Evolutionary conservation across 2,797 vertebrate genomes (phyloP).

Genomic region (Scolopax rusticola): DNA sequence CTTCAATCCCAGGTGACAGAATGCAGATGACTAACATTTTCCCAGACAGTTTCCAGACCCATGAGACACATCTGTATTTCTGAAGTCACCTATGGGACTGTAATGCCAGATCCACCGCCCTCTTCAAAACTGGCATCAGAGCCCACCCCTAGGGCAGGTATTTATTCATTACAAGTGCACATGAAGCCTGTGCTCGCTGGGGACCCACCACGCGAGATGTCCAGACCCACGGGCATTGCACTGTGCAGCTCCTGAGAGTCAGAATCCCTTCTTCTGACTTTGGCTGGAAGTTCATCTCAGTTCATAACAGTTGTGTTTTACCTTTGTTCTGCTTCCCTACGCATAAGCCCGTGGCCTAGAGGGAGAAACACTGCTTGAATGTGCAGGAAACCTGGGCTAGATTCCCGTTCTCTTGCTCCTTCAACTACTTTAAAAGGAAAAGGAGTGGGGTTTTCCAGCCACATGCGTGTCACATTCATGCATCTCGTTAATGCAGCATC

Average conservation of each 20-base stretch:
- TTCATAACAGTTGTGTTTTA: conserved; percentile 31
- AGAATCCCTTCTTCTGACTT: neutral
- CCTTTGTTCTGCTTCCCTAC: conserved; percentile 54
- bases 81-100: neutral
- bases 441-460: conserved; percentile 51
- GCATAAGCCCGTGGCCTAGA: conserved; percentile 7
- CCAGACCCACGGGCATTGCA: neutral
- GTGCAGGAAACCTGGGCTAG: conserved; percentile 25
- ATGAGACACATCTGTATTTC: neutral
- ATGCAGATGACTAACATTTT: rapidly evolving
- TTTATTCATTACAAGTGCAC: neutral
- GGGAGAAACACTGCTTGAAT: conserved; percentile 47
- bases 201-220: rapidly evolving
- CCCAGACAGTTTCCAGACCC: neutral
- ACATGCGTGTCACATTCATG: conserved; percentile 5
- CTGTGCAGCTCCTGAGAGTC: neutral
- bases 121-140: neutral
- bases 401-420: conserved; percentile 12
- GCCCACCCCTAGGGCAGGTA: neutral
- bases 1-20: neutral
- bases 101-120: rapidly evolving
- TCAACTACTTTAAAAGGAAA: conserved; percentile 1
- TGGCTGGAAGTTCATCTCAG: conserved; percentile 58
- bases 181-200: rapidly evolving
- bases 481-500: neutral